A percentile compares a stretch with the other conserved stretches of the same genome.
Conservation (phyloP, 2,113 vertebrate genomes). For the Mustela nigripes region DNA sequence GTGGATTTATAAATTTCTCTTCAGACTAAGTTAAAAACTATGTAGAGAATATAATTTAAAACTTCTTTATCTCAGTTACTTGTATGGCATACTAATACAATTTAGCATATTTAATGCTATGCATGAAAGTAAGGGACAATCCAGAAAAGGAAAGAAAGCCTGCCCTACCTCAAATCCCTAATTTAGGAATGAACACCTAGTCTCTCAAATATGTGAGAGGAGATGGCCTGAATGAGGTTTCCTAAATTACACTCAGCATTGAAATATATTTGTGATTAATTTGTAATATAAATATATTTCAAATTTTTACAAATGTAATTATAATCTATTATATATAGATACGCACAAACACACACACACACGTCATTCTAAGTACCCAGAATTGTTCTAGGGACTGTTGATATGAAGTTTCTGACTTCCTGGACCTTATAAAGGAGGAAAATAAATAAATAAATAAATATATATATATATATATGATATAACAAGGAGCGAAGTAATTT, state of each 20-base stretch:
- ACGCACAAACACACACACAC: too few species aligned
- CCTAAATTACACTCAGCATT: not conserved
- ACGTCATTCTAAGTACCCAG: not conserved
- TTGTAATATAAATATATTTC: not conserved
- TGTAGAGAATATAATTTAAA: not conserved
- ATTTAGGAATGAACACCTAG: not conserved
- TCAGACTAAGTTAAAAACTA: not conserved
- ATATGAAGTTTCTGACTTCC: not conserved
- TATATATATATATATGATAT: not conserved
- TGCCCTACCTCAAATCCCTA: not conserved
- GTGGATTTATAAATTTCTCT: not conserved
- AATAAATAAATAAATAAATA: not conserved
- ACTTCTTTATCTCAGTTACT: not conserved
- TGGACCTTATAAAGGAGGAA: not conserved
- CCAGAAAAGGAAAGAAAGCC: not conserved
- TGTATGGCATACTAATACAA: not conserved
- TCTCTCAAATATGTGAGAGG: not conserved
- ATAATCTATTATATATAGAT: not conserved
- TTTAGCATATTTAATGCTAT: not conserved
- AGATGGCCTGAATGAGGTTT: not conserved
- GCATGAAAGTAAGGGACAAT: not conserved
- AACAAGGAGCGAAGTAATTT: not conserved
- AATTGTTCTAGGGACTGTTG: not conserved
- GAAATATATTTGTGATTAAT: not conserved
- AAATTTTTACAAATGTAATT: not conserved